Percentiles rank a stretch among this genome's conserved stretches.
Conservation (phyloP, 2,113 vertebrate genomes). For the Leucosticte australis region DNA sequence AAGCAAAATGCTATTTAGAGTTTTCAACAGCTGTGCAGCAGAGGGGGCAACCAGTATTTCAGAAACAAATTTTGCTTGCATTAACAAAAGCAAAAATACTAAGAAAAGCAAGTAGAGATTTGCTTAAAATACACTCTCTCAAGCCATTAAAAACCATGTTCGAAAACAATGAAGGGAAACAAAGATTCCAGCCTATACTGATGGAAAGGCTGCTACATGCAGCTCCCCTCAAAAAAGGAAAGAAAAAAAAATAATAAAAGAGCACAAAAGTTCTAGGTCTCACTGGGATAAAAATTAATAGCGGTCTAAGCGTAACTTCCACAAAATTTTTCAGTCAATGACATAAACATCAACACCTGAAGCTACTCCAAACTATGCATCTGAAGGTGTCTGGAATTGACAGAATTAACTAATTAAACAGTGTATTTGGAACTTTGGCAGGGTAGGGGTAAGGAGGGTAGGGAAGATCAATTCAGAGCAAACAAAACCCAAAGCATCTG, state of each 20-base stretch:
- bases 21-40: not conserved
- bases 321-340: not conserved
- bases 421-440: accelerated
- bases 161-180: not conserved
- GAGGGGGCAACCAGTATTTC: not conserved
- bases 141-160: not conserved
- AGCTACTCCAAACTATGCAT: not conserved
- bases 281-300: not conserved
- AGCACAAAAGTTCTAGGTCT: not conserved
- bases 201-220: not conserved
- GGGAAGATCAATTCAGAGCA: not conserved
- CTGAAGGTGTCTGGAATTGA: not conserved
- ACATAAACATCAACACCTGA: not conserved
- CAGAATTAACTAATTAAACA: not conserved
- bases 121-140: not conserved
- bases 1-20: not conserved
- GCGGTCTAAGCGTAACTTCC: not conserved
- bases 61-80: not conserved
- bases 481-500: not conserved
- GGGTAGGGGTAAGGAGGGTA: not conserved
- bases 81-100: no score
- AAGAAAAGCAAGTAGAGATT: not conserved
- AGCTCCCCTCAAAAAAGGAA: not conserved
- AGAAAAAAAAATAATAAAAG: not conserved
- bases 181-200: not conserved